Evolutionary conservation across 1,140 invertebrate species (phyloP).

Genomic region (Pectinophora gossypiella): DNA sequence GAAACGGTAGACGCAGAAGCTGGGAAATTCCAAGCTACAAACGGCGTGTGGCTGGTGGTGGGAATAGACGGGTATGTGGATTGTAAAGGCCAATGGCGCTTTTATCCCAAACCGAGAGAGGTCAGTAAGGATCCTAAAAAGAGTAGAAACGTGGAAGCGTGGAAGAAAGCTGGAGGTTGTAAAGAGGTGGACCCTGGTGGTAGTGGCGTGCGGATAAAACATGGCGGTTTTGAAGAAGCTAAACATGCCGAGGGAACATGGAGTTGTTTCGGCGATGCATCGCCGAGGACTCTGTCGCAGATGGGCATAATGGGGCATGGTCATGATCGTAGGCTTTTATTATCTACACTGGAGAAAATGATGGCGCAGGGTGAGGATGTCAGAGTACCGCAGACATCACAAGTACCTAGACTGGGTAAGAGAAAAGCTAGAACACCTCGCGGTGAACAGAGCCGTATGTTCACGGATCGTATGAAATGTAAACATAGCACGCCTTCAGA

Average conservation of each 20-base stretch:
- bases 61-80: constrained; percentile 60
- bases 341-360: constrained; percentile 34
- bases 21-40: constrained; percentile 50
- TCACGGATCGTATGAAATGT: constrained; percentile 34
- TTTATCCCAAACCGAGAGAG: constrained; percentile 33
- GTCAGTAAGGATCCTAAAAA: neutral
- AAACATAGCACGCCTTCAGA: constrained; percentile 42
- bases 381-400: constrained; percentile 42
- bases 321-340: constrained; percentile 47
- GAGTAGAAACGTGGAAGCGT: neutral
- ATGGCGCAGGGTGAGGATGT: constrained; percentile 43
- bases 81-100: constrained; percentile 43
- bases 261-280: constrained; percentile 58
- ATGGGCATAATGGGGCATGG: constrained; percentile 61
- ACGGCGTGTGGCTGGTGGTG: constrained; percentile 54
- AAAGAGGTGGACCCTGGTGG: neutral
- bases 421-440: neutral
- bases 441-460: neutral
- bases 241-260: constrained; percentile 40
- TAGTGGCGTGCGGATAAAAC: neutral
- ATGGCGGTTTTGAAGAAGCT: constrained; percentile 10
- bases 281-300: constrained; percentile 43
- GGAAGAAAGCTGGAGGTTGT: neutral
- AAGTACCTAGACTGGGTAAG: too few relatives aligned
- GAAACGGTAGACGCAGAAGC: constrained; percentile 45